Base-by-base conservation (phyloP, 2,797 vertebrate species). In the Adelosebastes latens region DNA sequence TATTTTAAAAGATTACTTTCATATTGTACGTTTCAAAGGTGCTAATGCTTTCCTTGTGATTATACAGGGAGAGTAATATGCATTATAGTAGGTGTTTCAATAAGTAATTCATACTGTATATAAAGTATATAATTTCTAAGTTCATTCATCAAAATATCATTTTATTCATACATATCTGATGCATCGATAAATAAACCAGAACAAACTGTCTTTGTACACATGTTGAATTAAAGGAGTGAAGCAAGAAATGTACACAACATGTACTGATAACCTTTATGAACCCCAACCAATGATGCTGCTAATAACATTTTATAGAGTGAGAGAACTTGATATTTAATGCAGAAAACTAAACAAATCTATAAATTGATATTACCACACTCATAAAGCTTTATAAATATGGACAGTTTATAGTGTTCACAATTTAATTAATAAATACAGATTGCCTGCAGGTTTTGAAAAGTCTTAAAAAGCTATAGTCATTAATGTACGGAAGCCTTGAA, bases 1-100 rank as follows among this genome's bases (percentile, higher is more conserved):
- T 96, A 95, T 95, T 96, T 95, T 83, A 95, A 96, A 96, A 96
- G 93, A 86, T 86, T 84, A 91, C 89, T 92, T 94, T 94, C 86
- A 86, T 95, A 91, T 90, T 83, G 71, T 92, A 93, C 25, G 58
- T 93, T 92, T 93, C 82, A 94, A 95, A 94, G 92, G 92, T 94
- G 90, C 89, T 94, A 94, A 89, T 92, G 91, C 89, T 80, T 92
- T 90, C 81, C 62, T 88, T 82, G 88, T 92, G 88, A 82, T 93
- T 94, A 95, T 93, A 95, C 90, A 91, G 87, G 85, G 64, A 93
- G 92, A 90, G 88, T 94, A 93, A 86, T 94, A 94, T 89, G 80
- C 88, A 90, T 91, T 91, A 82, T 89, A 92, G 53, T 88, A 88
- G 59, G 86, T 87, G 83, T 90, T 89, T 87, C 63, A 87, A 75